These are phyloP conservation scores for Alauda arvensis DNA, from an alignment of 2,797 vertebrate genomes.

Conservation along the genomic window DNA sequence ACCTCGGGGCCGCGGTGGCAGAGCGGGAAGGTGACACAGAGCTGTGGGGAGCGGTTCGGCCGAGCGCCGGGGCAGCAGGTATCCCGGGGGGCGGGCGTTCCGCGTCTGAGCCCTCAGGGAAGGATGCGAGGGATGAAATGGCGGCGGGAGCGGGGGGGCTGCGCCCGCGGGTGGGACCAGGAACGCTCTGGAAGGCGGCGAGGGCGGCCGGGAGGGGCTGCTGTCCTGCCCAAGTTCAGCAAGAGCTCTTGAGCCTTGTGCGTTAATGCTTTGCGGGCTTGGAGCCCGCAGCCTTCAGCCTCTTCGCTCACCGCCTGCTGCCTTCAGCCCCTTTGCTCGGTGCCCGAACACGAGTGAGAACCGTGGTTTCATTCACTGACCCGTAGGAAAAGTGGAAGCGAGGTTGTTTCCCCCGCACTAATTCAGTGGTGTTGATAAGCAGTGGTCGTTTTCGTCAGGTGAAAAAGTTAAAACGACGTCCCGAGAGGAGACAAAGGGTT, in stretches of 20 bases:
- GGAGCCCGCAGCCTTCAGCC: background rate
- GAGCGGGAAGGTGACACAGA: background rate
- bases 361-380: background rate
- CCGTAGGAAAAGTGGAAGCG: background rate
- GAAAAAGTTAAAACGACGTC: background rate
- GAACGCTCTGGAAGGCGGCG: background rate
- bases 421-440: background rate
- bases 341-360: background rate
- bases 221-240: background rate
- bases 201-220: background rate
- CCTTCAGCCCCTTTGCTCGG: background rate
- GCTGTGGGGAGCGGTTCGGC: conserved; percentile 7
- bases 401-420: rapidly evolving
- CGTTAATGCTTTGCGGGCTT: background rate
- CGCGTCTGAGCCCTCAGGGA: background rate
- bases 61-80: conserved; percentile 26
- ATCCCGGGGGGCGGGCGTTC: background rate
- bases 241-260: background rate
- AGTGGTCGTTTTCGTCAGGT: background rate
- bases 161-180: background rate
- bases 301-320: background rate
- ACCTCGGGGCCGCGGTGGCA: background rate
- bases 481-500: background rate
- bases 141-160: background rate
- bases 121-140: background rate